Conservation (phyloP, 1,140 invertebrate genomes). For the Euura saliciscinereae region DNA sequence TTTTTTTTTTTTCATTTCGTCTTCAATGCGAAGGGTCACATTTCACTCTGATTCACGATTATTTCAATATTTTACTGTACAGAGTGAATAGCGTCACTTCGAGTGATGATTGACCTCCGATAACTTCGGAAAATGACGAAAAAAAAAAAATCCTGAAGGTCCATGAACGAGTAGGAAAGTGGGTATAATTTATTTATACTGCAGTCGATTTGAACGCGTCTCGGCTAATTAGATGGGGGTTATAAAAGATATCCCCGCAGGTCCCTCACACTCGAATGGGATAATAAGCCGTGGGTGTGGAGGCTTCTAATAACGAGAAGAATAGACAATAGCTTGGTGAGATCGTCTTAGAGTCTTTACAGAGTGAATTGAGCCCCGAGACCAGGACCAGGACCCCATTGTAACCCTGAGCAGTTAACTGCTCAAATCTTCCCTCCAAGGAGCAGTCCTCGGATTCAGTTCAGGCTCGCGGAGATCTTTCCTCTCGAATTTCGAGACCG, state of each 20-base stretch:
- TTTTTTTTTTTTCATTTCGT: not conserved
- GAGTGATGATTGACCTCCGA: no score
- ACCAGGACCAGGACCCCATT: not conserved
- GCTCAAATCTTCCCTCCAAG: not conserved
- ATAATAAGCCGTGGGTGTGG: no score
- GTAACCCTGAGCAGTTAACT: not conserved
- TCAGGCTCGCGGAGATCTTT: no score
- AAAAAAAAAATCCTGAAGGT: not conserved
- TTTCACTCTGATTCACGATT: no score
- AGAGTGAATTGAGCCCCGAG: not conserved
- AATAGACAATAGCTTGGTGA: not conserved
- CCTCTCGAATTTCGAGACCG: not conserved
- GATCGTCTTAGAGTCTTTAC: conserved; percentile 1
- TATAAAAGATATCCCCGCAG: not conserved
- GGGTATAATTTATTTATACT: not conserved
- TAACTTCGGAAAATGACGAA: not conserved
- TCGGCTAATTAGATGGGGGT: not conserved
- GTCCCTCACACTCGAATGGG: not conserved
- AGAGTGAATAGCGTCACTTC: no score
- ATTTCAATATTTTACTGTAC: no score
- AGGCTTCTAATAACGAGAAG: not conserved
- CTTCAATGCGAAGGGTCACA: no score
- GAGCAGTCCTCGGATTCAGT: no score
- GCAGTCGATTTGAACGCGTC: not conserved
- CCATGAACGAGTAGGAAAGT: no score